phyloP scores from a whole-genome alignment of 1,140 invertebrate species.

The Drosophila rhopaloa region DNA sequence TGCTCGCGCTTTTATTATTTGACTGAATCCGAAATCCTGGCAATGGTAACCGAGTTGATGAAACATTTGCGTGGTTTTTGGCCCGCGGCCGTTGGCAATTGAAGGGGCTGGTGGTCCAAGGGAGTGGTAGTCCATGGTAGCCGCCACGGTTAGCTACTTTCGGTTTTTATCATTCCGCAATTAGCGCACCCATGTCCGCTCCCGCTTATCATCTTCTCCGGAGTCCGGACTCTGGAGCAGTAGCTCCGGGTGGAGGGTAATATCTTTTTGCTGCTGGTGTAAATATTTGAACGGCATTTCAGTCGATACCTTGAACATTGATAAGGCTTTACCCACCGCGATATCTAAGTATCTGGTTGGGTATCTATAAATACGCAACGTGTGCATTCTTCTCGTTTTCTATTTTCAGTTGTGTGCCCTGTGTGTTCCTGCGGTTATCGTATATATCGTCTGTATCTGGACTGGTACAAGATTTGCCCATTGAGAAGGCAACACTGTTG shows the following conservation, averaged over 20 bases:
- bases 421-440: slow-evolving; percentile 58
- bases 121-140: slow-evolving; percentile 4
- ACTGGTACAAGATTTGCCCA: slow-evolving; percentile 73
- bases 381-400: slow-evolving; percentile 39
- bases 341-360: slow-evolving; percentile 35
- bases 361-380: slow-evolving; percentile 61
- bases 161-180: slow-evolving; percentile 77
- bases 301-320: slow-evolving; percentile 66
- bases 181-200: slow-evolving; percentile 72
- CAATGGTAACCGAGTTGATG: slow-evolving; percentile 33
- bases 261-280: slow-evolving; percentile 55
- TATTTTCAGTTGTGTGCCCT: slow-evolving; percentile 23
- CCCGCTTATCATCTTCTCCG: slow-evolving; percentile 59
- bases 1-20: slow-evolving; percentile 11
- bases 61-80: slow-evolving; percentile 52
- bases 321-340: slow-evolving; percentile 30
- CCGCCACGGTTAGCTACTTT: slow-evolving; percentile 44
- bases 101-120: not conserved
- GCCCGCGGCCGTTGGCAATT: slow-evolving; percentile 16
- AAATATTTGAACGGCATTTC: slow-evolving; percentile 78
- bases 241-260: slow-evolving; percentile 42
- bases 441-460: not conserved
- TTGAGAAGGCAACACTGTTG: slow-evolving; percentile 68
- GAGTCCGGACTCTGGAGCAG: slow-evolving; percentile 29
- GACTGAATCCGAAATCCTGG: slow-evolving; percentile 51